phyloP scores from a whole-genome alignment of 2,113 vertebrate genomes.

The Syngnathus scovelli region DNA sequence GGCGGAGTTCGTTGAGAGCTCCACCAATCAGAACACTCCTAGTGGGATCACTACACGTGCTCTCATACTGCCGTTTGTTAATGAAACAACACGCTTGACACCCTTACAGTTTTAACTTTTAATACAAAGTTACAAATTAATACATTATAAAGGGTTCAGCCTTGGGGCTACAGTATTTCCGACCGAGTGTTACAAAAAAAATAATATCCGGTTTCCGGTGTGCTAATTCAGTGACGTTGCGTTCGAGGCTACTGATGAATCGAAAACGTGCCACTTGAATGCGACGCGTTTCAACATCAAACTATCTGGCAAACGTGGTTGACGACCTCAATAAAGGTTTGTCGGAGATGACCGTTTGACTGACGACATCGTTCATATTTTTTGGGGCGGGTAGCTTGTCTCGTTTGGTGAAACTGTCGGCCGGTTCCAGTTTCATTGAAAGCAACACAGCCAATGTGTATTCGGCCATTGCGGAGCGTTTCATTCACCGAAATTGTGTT shows the following conservation, averaged over 20 bases:
- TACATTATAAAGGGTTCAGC: background rate
- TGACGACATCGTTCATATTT: background rate
- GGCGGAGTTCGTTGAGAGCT: conserved; percentile 7
- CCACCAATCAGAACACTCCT: conserved; percentile 30
- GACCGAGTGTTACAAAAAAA: background rate
- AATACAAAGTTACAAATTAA: no score
- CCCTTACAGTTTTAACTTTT: no score
- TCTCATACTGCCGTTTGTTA: background rate
- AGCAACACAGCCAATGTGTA: background rate
- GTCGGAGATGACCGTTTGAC: background rate
- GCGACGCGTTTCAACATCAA: background rate
- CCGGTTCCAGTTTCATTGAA: background rate
- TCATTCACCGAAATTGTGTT: background rate
- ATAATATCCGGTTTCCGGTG: background rate
- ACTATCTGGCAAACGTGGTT: background rate
- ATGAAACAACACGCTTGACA: background rate
- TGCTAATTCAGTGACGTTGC: background rate
- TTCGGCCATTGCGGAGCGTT: background rate
- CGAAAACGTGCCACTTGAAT: background rate
- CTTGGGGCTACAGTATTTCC: background rate
- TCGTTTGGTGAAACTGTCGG: background rate
- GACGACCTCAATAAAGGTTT: background rate
- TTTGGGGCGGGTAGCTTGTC: background rate
- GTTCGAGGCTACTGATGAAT: background rate
- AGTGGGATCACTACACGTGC: conserved; percentile 20